phyloP scores from a whole-genome alignment of 2,888 invertebrate genomes.

The Lithophane leautieri region DNA sequence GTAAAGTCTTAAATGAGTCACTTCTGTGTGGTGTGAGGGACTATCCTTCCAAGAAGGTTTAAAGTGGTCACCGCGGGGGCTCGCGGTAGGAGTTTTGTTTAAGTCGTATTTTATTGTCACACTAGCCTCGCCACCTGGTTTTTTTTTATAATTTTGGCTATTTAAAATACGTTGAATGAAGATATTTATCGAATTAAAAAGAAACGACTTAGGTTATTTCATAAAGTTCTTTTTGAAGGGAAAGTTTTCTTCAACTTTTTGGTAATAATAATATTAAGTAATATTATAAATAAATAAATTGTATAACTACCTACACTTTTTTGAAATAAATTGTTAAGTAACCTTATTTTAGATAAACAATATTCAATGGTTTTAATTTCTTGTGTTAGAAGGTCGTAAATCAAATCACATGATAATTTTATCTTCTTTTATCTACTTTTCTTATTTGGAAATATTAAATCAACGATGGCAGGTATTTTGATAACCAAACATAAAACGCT shows the following conservation, averaged over 20 bases:
- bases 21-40: slow-evolving; percentile 64
- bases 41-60: slow-evolving; percentile 78
- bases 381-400: background rate
- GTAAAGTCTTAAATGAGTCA: slow-evolving; percentile 68
- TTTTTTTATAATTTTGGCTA: slow-evolving; percentile 62
- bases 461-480: background rate
- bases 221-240: too few relatives aligned
- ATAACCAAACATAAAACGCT: slow-evolving; percentile 10
- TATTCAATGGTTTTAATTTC: background rate
- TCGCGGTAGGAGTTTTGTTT: slow-evolving; percentile 70
- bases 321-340: background rate
- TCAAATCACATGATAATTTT: slow-evolving; percentile 20
- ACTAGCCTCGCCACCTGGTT: slow-evolving; percentile 65
- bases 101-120: slow-evolving; percentile 75
- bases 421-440: slow-evolving; percentile 14
- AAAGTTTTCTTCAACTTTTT: background rate
- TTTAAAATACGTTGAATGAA: slow-evolving; percentile 52
- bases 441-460: slow-evolving; percentile 18
- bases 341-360: background rate
- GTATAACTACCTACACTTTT: too few relatives aligned
- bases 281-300: too few relatives aligned
- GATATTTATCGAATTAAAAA: slow-evolving; percentile 46
- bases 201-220: background rate
- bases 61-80: slow-evolving; percentile 78
- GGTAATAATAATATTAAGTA: too few relatives aligned